Evolutionary conservation across 1,140 invertebrate genomes (phyloP), one percentile per base, ranked within the genome.

Genomic region (Heliconius himera): DNA sequence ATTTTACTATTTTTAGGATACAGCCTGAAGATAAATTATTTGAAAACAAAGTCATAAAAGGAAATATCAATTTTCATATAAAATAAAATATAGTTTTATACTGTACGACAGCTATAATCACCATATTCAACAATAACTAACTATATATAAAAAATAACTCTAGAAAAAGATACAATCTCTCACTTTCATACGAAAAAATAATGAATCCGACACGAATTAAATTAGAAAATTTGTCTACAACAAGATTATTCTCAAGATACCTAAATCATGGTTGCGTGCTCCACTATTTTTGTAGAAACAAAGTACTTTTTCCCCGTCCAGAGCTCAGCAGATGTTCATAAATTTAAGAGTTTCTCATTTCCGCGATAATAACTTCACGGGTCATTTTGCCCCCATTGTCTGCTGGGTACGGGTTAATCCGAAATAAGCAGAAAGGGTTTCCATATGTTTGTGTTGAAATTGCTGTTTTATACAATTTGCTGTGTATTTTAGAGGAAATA

Each of bases 311-410:
- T 84, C 74, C 75, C 72, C 82, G 87, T 81, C 82, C 29, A 41
- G 70, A 26, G 41, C 60, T 66, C 70, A 80, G 81, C 83, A 87
- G 84, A 81, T 88, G 87, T 86, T 85, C 88, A 87, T 89, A 90
- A 90, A 90, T 87, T 81, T 77, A 87, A 85, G 81, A 85, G 85
- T 88, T 90, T 88, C 84, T 85, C 85, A 84, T 88, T 88, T 86
- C 81, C 73, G 73, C 75, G 81, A 85, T 87, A 87, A 88, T 90
- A 90, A 85, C 83, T 74, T 84, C 78, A 86, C 84, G 85, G 84
- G 77, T 82, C 81, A 83, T 86, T 85, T 86, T 86, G 81, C 83
- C 81, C 81, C 83, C n/a, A 85, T 88, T 86, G 29, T 74, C 83
- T 83, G 70, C 76, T 80, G 72, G 72, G 70, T 79, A 77, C 70